phyloP scores from a whole-genome alignment of 2,113 vertebrate genomes.

The Damaliscus lunatus region DNA sequence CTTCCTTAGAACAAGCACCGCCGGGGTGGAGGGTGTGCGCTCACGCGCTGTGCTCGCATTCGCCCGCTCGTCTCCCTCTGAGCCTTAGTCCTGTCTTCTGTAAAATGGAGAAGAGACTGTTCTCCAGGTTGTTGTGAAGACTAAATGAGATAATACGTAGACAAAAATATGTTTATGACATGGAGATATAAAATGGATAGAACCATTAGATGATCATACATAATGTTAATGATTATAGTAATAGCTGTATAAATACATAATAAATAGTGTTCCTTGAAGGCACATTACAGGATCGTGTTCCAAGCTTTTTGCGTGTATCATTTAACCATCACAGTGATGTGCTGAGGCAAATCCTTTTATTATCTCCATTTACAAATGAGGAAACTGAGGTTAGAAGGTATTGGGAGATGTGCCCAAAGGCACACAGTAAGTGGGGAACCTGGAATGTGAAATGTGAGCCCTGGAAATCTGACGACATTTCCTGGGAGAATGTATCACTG shows the following conservation, averaged over 20 bases:
- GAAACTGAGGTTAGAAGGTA: neutral
- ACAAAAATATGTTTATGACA: neutral
- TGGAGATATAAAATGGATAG: no score
- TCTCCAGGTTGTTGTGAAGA: neutral
- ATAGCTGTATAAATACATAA: neutral
- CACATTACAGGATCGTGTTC: neutral
- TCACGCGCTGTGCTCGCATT: neutral
- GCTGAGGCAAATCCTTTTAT: neutral
- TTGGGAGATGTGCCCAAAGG: neutral
- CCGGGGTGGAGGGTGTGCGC: neutral
- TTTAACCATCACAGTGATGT: neutral
- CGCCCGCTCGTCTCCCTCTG: neutral
- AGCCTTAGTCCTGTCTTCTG: neutral
- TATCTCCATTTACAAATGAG: neutral
- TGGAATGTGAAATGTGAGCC: neutral
- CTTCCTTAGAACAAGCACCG: neutral
- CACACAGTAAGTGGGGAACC: neutral
- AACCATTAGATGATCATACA: no score
- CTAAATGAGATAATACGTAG: neutral
- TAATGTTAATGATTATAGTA: neutral
- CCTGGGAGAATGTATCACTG: neutral
- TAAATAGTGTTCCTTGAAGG: neutral
- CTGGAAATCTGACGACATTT: neutral
- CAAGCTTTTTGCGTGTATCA: neutral
- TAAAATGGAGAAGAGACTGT: neutral